Evolutionary conservation across 1,140 invertebrate genomes (phyloP), one percentile per base, ranked within the genome.

Genomic region (Calycopis cecrops): DNA sequence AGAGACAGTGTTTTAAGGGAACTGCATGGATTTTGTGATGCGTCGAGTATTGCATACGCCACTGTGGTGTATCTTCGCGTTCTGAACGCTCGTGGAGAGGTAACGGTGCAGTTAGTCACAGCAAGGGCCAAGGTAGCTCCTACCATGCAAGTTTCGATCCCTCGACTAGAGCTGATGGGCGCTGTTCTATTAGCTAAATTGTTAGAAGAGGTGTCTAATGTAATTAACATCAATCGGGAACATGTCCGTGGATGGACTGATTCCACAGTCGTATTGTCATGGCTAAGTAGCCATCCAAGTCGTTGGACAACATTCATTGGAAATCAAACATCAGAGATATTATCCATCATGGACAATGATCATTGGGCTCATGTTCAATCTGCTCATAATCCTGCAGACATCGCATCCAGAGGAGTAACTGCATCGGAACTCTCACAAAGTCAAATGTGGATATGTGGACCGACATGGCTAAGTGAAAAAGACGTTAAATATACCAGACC

Each of bases 341-440:
- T 64, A 10, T 42, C 42, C 0, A 34, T 8, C 9, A 33, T 63
- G 8, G 57, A 63, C 28, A 37, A 1, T n/a, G n/a, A n/a, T n/a
- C 52, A 62, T 17, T 58, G 60, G 60, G 17, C 38, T 18, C 52
- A 62, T 52, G 56, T 62, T 4, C 34, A 53, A 35, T 62, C 60
- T n/a, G 34, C 4, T 1, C 11, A 55, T 9, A 63, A 63, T 17
- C 61, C 61, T 6, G 61, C 61, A 8, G 61, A 63, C 47, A 35
- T 51, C 7, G 56, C 60, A 1, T 58, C 60, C 0, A 44, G 57
- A 52, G 56, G 56, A 11, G 10, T 38, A 10, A 48, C 48, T 9
- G 33, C 52, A 21, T 0, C 14, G 48, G 60, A 62, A 9, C n/a
- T n/a, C 3, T 4, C 16, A 7, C 1, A 52, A 10, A 18, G 16